A percentile compares a stretch with the other conserved stretches of the same genome.
These are phyloP conservation scores for Takifugu ocellatus DNA, from an alignment of 2,797 vertebrate genomes.

Conservation along the genomic window DNA sequence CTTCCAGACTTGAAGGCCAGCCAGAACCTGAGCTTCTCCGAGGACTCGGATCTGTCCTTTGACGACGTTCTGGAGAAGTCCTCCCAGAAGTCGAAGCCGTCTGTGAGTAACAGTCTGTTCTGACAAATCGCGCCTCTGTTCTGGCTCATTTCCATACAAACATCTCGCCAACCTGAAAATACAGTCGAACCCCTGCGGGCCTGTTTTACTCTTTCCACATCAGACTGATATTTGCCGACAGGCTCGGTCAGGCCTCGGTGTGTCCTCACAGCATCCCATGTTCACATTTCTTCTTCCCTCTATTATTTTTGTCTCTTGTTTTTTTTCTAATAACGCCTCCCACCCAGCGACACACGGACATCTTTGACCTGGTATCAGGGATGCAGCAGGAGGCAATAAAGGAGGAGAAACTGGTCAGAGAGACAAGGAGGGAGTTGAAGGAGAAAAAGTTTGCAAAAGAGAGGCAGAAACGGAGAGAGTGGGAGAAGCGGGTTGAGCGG, in stretches of 20 bases:
- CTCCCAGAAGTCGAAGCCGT: slow-evolving; percentile 92
- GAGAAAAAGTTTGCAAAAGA: slow-evolving; percentile 59
- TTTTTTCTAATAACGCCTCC: slow-evolving; percentile 37
- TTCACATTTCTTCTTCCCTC: slow-evolving; percentile 9
- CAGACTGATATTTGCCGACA: background rate
- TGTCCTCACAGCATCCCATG: slow-evolving; percentile 9
- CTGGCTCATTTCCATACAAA: too few species aligned
- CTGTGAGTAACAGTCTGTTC: slow-evolving; percentile 76
- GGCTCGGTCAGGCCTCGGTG: slow-evolving; percentile 3
- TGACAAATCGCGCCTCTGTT: too few species aligned
- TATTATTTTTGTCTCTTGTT: background rate
- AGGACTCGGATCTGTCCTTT: slow-evolving; percentile 96
- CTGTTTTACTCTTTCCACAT: slow-evolving; percentile 1
- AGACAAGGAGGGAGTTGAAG: slow-evolving; percentile 61
- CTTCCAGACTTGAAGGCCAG: slow-evolving; percentile 84
- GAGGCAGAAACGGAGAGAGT: slow-evolving; percentile 50
- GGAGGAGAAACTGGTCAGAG: slow-evolving; percentile 67
- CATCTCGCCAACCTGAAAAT: too few species aligned
- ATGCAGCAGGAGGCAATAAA: slow-evolving; percentile 68
- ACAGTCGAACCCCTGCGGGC: background rate
- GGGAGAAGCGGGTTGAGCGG: slow-evolving; percentile 46
- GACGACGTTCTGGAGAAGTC: slow-evolving; percentile 91
- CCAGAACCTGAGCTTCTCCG: slow-evolving; percentile 90
- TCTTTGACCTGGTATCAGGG: slow-evolving; percentile 80
- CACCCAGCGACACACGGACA: slow-evolving; percentile 66